These are phyloP conservation scores for Muntiacus reevesi DNA, from an alignment of 2,113 vertebrate species.

Conservation along the genomic window DNA sequence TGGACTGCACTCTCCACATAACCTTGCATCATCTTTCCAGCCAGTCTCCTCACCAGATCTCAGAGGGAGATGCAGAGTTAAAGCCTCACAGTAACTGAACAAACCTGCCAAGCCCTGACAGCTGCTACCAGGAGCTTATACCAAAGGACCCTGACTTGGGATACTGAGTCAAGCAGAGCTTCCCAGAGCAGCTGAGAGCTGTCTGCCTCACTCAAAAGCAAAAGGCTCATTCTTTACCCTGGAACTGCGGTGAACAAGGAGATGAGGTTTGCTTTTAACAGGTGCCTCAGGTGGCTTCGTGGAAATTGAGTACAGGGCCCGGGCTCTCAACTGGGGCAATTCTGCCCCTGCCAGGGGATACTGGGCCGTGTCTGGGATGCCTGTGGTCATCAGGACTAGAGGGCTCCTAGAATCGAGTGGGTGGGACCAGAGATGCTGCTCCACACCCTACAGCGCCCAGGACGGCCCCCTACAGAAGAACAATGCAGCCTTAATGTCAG, in stretches of 20 bases:
- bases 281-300: no score
- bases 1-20: neutral
- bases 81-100: no score
- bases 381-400: neutral
- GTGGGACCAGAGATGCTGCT: neutral
- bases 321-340: neutral
- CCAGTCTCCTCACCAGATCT: neutral
- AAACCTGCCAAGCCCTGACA: neutral
- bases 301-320: neutral
- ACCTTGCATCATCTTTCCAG: neutral
- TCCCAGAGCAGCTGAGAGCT: neutral
- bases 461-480: no score
- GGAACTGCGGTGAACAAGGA: neutral
- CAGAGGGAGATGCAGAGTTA: neutral
- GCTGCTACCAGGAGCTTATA: no score
- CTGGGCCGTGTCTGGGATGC: no score
- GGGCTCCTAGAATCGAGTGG: no score
- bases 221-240: neutral
- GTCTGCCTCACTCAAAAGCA: neutral
- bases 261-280: neutral
- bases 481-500: accelerated
- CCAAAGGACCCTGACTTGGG: neutral
- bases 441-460: neutral
- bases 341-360: neutral
- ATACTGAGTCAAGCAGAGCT: neutral